Percentiles rank a stretch among this genome's conserved stretches.
phyloP scores from a whole-genome alignment of 1,140 invertebrate genomes.

The Batillaria attramentaria region DNA sequence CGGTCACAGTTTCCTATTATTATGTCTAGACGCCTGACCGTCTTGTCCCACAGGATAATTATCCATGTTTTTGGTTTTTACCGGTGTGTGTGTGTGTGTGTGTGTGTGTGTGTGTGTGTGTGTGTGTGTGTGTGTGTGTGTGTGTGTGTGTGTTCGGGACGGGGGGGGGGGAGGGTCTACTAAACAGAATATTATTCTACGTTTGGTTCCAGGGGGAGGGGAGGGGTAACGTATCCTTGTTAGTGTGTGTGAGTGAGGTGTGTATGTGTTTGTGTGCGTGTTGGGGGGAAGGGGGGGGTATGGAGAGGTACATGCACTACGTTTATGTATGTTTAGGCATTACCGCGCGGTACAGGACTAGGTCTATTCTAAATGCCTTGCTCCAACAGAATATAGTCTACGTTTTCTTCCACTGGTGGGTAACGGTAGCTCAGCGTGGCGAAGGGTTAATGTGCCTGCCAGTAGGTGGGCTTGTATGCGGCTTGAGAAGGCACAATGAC shows the following conservation, averaged over 20 bases:
- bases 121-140: constrained; percentile 14
- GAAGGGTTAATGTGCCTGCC: too few species aligned
- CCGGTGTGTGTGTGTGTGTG: not conserved
- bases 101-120: constrained; percentile 13
- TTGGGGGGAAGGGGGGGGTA: not conserved
- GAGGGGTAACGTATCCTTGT: not conserved
- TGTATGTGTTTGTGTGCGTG: constrained; percentile 12
- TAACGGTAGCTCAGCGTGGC: too few species aligned
- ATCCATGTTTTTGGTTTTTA: not conserved
- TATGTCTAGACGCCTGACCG: too few species aligned
- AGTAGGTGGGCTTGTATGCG: too few species aligned
- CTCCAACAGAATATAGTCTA: too few species aligned
- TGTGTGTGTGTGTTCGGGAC: not conserved
- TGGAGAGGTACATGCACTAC: not conserved
- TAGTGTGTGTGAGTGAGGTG: constrained; percentile 15
- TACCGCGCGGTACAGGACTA: too few species aligned
- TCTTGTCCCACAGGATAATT: too few species aligned
- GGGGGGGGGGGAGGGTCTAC: too few species aligned
- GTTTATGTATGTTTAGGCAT: not conserved
- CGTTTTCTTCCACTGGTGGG: too few species aligned
- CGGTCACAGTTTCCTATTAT: not conserved
- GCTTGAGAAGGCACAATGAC: too few species aligned
- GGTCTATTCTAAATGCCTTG: too few species aligned
- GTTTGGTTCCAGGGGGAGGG: not conserved
- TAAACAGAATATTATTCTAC: too few species aligned